phyloP scores from a whole-genome alignment of 1,140 invertebrate species.

The Neotoxoptera formosana region DNA sequence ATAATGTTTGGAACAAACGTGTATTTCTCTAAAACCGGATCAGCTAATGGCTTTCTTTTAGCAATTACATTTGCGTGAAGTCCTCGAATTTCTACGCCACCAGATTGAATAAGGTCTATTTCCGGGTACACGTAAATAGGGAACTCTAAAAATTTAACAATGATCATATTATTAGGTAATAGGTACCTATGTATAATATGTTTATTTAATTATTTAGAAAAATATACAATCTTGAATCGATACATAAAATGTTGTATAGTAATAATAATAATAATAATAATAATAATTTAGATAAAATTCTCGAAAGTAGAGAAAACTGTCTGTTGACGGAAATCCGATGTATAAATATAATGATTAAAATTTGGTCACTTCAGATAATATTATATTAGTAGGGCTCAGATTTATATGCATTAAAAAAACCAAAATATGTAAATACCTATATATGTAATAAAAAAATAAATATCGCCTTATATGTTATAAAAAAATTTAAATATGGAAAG shows the following conservation, averaged over 20 bases:
- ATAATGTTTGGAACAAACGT: constrained; percentile 75
- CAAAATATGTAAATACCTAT: no score
- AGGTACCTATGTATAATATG: neutral
- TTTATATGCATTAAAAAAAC: no score
- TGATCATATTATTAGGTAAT: neutral
- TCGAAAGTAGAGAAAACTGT: no score
- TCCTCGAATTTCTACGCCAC: constrained; percentile 84
- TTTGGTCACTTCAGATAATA: no score
- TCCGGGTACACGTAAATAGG: constrained; percentile 61
- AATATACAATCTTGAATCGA: neutral
- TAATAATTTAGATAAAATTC: neutral
- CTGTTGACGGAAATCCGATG: no score
- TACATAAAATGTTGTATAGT: neutral
- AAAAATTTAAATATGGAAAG: no score
- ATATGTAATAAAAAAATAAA: no score
- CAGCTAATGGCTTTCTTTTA: constrained; percentile 69
- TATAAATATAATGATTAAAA: neutral
- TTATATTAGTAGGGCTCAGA: no score
- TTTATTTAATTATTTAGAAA: no score
- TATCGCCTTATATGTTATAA: no score
- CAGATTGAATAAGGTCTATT: constrained; percentile 68
- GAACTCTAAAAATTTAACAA: constrained; percentile 59
- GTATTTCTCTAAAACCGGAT: constrained; percentile 78
- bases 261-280: no score
- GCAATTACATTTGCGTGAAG: constrained; percentile 82